Evolutionary conservation across 2,797 vertebrate genomes (phyloP).

Genomic region (Channa striata): DNA sequence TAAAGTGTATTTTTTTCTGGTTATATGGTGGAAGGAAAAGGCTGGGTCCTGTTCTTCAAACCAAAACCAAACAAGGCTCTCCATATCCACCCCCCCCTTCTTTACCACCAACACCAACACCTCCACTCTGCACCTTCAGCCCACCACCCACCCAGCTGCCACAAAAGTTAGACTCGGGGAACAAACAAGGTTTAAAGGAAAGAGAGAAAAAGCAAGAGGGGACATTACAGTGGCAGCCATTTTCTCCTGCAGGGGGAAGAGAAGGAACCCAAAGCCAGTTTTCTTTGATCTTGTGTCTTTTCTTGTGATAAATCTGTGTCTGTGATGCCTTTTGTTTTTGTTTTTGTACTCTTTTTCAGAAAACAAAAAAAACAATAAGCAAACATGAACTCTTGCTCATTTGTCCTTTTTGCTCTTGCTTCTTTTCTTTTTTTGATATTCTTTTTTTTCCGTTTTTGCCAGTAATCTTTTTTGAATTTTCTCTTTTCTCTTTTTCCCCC

Average conservation of each 20-base stretch:
- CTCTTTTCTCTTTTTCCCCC: conserved; percentile 93
- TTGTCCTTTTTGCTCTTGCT: conserved; percentile 88
- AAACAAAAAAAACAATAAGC: conserved; percentile 63
- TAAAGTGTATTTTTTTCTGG: conserved; percentile 48
- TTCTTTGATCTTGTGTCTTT: conserved; percentile 87
- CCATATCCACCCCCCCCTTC: conserved; percentile 44
- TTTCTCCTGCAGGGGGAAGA: conserved; percentile 69
- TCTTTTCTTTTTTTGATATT: conserved; percentile 88
- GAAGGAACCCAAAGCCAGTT: conserved; percentile 48
- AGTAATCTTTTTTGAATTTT: conserved; percentile 91
- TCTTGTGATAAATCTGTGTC: conserved; percentile 86
- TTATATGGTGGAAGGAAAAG: conserved; percentile 29
- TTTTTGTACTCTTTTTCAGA: conserved; percentile 82
- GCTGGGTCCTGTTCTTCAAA: conserved; percentile 79
- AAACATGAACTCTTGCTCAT: conserved; percentile 83
- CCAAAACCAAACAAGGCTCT: conserved; percentile 63
- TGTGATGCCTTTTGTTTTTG: conserved; percentile 85
- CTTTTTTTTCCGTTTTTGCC: conserved; percentile 85
- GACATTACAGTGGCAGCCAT: conserved; percentile 51
- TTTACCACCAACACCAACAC: conserved; percentile 7
- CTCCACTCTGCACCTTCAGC: neutral
- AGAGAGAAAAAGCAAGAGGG: conserved; percentile 30
- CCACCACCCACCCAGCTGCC: conserved; percentile 25
- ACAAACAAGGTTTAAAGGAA: conserved; percentile 50
- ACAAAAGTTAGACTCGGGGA: conserved; percentile 36